Conservation (phyloP, 2,888 invertebrate species). For the Lacanobia oleracea region DNA sequence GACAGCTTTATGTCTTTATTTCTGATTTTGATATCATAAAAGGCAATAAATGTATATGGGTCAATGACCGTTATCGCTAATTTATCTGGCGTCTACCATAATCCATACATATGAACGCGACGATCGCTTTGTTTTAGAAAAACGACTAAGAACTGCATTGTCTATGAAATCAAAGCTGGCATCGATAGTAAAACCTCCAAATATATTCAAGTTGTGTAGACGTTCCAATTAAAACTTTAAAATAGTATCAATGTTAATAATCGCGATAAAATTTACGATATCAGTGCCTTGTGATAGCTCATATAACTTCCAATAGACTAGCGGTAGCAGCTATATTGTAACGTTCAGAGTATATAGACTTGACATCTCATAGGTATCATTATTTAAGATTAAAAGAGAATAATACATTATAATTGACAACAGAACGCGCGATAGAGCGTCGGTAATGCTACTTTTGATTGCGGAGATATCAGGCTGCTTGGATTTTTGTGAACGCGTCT, state of each 20-base stretch:
- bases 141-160: too few relatives aligned
- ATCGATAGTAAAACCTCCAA: slow-evolving; percentile 16
- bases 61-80: too few relatives aligned
- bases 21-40: too few relatives aligned
- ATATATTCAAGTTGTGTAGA: slow-evolving; percentile 16
- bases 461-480: background rate
- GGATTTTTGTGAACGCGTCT: background rate
- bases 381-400: background rate
- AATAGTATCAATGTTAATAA: slow-evolving; percentile 32
- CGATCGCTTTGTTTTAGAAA: too few relatives aligned
- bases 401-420: background rate
- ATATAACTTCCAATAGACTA: slow-evolving; percentile 59
- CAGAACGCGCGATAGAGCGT: background rate
- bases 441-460: background rate
- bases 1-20: too few relatives aligned
- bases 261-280: slow-evolving; percentile 63
- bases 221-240: slow-evolving; percentile 12
- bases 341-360: slow-evolving; percentile 40
- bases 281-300: slow-evolving; percentile 76
- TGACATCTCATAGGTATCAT: slow-evolving; percentile 22
- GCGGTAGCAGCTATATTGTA: slow-evolving; percentile 50
- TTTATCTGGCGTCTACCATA: too few relatives aligned
- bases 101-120: too few relatives aligned
- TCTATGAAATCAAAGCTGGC: background rate
- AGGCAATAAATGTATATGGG: too few relatives aligned